phyloP scores from a whole-genome alignment of 1,140 invertebrate species.

The Homalodisca vitripennis region DNA sequence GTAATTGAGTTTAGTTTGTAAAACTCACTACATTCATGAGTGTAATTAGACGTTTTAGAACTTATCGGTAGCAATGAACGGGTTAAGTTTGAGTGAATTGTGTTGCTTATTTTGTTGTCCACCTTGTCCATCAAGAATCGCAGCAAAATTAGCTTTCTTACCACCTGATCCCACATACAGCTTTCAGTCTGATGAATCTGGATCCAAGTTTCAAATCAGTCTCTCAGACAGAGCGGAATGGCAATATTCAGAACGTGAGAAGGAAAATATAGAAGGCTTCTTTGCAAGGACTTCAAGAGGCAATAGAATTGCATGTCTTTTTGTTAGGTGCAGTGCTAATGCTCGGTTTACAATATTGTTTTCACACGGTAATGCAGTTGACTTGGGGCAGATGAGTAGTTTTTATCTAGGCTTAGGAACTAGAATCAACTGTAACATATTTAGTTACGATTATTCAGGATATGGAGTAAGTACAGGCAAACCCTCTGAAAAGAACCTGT shows the following conservation, averaged over 20 bases:
- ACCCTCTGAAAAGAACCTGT: conserved; percentile 98
- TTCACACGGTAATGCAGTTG: conserved; percentile 97
- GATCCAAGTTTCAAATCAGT: conserved; percentile 71
- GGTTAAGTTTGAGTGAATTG: conserved; percentile 91
- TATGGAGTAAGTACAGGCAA: conserved; percentile 93
- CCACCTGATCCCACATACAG: conserved; percentile 98
- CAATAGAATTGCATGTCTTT: conserved; percentile 96
- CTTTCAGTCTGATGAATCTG: conserved; percentile 72
- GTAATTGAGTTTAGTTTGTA: conserved; percentile 16
- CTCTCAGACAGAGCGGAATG: conserved; percentile 95
- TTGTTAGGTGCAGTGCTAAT: conserved; percentile 88
- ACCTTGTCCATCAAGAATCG: conserved; percentile 97
- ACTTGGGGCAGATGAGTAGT: conserved; percentile 97
- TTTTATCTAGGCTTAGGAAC: conserved; percentile 98
- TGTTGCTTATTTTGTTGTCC: conserved; percentile 99
- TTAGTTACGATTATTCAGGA: conserved; percentile 99
- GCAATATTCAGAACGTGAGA: conserved; percentile 95
- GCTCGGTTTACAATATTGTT: conserved; percentile 96
- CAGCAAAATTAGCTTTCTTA: conserved; percentile 97
- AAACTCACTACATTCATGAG: conserved; percentile 28
- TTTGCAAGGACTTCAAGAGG: conserved; percentile 86
- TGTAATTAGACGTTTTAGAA: conserved; percentile 20
- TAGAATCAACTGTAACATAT: conserved; percentile 98
- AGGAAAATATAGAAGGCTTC: conserved; percentile 94
- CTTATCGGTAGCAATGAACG: conserved; percentile 61